Conservation (phyloP, 1,140 invertebrate genomes). For the Lutraria rhynchaena region DNA sequence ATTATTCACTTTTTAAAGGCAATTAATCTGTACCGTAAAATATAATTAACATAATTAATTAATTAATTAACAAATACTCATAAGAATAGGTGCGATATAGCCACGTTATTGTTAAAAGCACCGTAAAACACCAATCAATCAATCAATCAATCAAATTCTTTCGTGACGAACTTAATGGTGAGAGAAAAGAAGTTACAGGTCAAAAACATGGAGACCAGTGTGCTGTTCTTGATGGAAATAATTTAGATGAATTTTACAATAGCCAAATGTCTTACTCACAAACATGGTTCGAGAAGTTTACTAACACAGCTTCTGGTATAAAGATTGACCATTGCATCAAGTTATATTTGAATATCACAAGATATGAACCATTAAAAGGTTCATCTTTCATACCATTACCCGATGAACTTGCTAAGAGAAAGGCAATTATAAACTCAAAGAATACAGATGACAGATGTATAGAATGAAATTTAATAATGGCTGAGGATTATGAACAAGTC, state of each 20-base stretch:
- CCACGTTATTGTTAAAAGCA: too few relatives aligned
- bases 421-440: slow-evolving; percentile 49
- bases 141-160: slow-evolving; percentile 20
- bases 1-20: too few relatives aligned
- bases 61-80: too few relatives aligned
- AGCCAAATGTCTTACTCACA: background rate
- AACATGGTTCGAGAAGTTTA: background rate
- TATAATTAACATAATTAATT: too few relatives aligned
- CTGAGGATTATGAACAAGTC: slow-evolving; percentile 3
- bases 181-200: background rate
- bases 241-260: background rate
- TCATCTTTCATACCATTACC: slow-evolving; percentile 13
- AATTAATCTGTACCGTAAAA: too few relatives aligned
- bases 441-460: slow-evolving; percentile 51
- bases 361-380: slow-evolving; percentile 36
- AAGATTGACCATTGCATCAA: background rate
- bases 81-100: too few relatives aligned
- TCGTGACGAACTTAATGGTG: background rate
- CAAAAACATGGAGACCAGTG: background rate
- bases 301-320: background rate
- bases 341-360: slow-evolving; percentile 12
- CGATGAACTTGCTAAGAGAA: slow-evolving; percentile 30
- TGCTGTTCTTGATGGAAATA: background rate
- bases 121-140: too few relatives aligned
- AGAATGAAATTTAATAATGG: background rate